Conservation (phyloP, 1,140 invertebrate genomes). For the Drosophila seguyi region DNA sequence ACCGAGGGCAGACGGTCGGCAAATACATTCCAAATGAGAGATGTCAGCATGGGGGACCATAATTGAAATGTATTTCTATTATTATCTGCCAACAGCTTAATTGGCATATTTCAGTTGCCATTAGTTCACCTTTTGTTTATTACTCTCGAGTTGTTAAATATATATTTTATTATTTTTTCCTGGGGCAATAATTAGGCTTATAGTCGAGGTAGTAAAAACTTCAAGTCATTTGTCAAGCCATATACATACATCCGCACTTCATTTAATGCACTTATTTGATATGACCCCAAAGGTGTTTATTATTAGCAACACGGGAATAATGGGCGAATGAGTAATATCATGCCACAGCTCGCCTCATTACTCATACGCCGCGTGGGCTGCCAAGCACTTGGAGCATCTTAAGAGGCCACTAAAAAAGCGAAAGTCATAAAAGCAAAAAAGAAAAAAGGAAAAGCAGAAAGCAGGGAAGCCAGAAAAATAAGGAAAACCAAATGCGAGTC, state of each 20-base stretch:
- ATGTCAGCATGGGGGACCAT: slow-evolving; percentile 4
- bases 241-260: slow-evolving; percentile 29
- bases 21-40: neutral
- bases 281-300: slow-evolving; percentile 77
- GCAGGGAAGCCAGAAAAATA: slow-evolving; percentile 10
- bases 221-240: slow-evolving; percentile 40
- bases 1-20: slow-evolving; percentile 16
- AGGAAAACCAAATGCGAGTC: slow-evolving; percentile 40
- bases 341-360: slow-evolving; percentile 59
- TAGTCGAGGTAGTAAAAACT: slow-evolving; percentile 10
- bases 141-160: neutral
- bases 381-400: slow-evolving; percentile 67
- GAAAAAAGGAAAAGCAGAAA: neutral
- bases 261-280: slow-evolving; percentile 69
- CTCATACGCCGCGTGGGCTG: slow-evolving; percentile 63
- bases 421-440: slow-evolving; percentile 76
- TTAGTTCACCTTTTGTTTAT: slow-evolving; percentile 2
- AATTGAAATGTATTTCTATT: slow-evolving; percentile 45
- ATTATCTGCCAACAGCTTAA: slow-evolving; percentile 27
- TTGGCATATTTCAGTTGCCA: slow-evolving; percentile 19
- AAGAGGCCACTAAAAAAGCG: slow-evolving; percentile 81
- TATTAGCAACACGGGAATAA: slow-evolving; percentile 79
- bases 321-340: slow-evolving; percentile 77
- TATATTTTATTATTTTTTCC: neutral
- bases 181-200: slow-evolving; percentile 27